Base-by-base conservation (phyloP, 2,797 vertebrate genomes). In the Gymnodraco acuticeps region DNA sequence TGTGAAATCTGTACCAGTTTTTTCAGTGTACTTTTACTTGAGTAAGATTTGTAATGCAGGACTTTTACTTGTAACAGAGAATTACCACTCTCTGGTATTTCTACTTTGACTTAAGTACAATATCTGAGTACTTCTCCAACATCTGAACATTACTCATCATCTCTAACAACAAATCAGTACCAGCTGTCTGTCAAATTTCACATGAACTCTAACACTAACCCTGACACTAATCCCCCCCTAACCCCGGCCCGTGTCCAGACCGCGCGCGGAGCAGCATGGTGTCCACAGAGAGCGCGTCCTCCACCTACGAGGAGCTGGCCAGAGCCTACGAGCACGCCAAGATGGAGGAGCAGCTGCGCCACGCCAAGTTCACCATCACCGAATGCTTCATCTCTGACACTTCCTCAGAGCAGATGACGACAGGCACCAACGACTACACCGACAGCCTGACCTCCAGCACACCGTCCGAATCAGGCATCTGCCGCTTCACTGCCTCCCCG, bases 311-410 rank as follows among this genome's bases (percentile, higher is more conserved):
- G 94, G 98, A 99, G 91, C 95, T 99, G 75, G 98, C 98, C 2
- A 94, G 98, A 77, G 98, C 98, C n/a, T 99, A 99, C 0, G 98
- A 99, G 78, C 98, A 99, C 0, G 98, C 98, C 89, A 98, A 99
- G 92, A 98, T 99, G 97, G 98, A 99, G 93, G 98, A 99, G 82
- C 98, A 99, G 93, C 95, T 99, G 84, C 94, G 98, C 63, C 97
- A 99, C 4, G 98, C 98, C 91, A 99, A 99, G 91, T 99, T 99
- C 95, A 99, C 98, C 92, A 98, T 99, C 94, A 99, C 98, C 0
- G 98, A 99, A 80, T 99, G 98, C 95, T 99, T 99, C 96, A 98
- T 99, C 86, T 99, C 98, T 4, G 98, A 99, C 95, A 99, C 98
- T 0, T 99, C 98, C 0, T 99, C 98, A 0, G 98, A 99, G 93